Conservation (phyloP, 2,797 vertebrate genomes). For the Eupleurogrammus muticus region DNA sequence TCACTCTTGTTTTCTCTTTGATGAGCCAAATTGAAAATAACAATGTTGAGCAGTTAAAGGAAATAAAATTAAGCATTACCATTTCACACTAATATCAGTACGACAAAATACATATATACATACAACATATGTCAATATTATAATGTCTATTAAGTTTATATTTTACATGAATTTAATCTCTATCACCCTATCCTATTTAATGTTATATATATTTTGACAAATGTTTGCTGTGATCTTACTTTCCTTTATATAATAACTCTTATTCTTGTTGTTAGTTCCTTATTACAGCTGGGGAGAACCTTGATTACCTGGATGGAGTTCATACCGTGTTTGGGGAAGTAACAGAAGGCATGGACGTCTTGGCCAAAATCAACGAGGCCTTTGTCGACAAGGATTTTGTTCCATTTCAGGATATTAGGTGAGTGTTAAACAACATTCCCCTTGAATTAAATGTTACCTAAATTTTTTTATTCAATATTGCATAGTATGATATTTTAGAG, state of each 20-base stretch:
- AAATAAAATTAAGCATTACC: neutral
- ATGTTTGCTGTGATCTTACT: neutral
- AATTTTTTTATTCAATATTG: neutral
- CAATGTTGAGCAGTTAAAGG: neutral
- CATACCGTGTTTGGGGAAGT: slow-evolving; percentile 98
- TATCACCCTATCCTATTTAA: neutral
- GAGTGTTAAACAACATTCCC: slow-evolving; percentile 8
- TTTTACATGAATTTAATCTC: neutral
- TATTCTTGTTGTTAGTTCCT: slow-evolving; percentile 86
- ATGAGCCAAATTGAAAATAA: neutral
- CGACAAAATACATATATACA: too few species aligned
- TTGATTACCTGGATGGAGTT: slow-evolving; percentile 95
- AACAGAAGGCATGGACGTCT: slow-evolving; percentile 93
- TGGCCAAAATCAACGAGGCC: slow-evolving; percentile 93
- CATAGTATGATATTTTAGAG: neutral
- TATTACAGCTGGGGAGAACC: slow-evolving; percentile 91
- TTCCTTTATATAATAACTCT: neutral
- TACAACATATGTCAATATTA: too few species aligned
- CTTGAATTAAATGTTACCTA: neutral
- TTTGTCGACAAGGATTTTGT: slow-evolving; percentile 97
- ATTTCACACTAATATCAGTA: too few species aligned
- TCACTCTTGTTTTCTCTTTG: too few species aligned
- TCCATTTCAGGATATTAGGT: slow-evolving; percentile 98
- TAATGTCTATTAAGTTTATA: too few species aligned
- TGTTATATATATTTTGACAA: neutral